Conservation (phyloP, 2,113 vertebrate genomes). For the Urocitellus parryii region DNA sequence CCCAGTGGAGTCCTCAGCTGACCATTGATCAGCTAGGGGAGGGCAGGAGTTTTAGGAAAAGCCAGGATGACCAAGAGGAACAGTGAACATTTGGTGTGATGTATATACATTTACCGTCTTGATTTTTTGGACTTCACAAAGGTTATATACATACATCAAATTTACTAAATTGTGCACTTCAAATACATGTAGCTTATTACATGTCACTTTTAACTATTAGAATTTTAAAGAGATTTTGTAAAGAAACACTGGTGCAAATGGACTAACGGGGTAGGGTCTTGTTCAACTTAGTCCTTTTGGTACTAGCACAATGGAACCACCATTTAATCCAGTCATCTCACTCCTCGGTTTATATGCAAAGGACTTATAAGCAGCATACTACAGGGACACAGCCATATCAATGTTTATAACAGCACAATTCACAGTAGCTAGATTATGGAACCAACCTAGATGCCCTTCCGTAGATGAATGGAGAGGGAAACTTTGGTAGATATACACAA, state of each 20-base stretch:
- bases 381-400: too few relatives aligned
- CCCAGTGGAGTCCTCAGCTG: not conserved
- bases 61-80: not conserved
- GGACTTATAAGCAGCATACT: too few relatives aligned
- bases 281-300: not conserved
- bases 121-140: not conserved
- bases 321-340: too few relatives aligned
- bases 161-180: not conserved
- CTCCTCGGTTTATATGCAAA: too few relatives aligned
- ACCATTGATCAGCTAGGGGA: not conserved
- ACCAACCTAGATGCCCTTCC: too few relatives aligned
- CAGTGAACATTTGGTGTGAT: not conserved
- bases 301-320: not conserved
- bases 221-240: not conserved
- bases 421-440: too few relatives aligned
- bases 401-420: too few relatives aligned
- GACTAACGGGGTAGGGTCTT: not conserved
- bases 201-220: not conserved
- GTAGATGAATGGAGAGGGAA: too few relatives aligned
- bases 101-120: not conserved
- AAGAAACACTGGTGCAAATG: not conserved
- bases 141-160: not conserved
- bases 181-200: not conserved
- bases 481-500: too few relatives aligned
- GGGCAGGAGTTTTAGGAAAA: not conserved